Conservation (phyloP, 1,140 invertebrate species). For the Physella acuta region DNA sequence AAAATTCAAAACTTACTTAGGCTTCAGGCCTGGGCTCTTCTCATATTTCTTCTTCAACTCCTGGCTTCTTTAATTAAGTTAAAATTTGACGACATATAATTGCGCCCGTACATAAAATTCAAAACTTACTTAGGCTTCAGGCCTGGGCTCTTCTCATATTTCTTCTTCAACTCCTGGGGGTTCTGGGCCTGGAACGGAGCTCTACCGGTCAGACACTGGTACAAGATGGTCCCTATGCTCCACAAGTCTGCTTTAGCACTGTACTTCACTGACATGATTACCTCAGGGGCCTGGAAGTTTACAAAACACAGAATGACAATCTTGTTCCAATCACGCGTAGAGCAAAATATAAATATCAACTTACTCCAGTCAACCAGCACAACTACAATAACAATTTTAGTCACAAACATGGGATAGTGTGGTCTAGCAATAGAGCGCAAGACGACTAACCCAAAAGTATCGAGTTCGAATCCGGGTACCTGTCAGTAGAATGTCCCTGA, state of each 20-base stretch:
- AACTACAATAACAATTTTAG: background rate
- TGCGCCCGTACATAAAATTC: no score
- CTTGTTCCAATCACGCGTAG: background rate
- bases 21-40: constrained; percentile 62
- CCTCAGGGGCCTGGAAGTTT: constrained; percentile 95
- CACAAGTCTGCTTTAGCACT: constrained; percentile 98
- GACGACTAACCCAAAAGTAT: no score
- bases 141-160: constrained; percentile 96
- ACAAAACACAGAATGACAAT: no score
- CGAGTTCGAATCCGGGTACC: no score
- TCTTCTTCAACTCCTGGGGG: constrained; percentile 95
- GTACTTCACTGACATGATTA: constrained; percentile 98
- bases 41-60: constrained; percentile 97
- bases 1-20: background rate
- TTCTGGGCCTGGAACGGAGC: constrained; percentile 97
- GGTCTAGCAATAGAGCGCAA: no score
- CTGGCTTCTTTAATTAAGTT: no score
- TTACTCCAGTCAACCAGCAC: background rate
- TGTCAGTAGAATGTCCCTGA: no score
- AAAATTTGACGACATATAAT: no score
- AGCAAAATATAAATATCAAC: no score
- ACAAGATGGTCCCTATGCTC: constrained; percentile 98
- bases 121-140: constrained; percentile 85
- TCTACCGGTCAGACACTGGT: constrained; percentile 97
- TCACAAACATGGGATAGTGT: no score